Evolutionary conservation across 2,797 vertebrate genomes (phyloP).

Genomic region (Sebastes hubbsi): DNA sequence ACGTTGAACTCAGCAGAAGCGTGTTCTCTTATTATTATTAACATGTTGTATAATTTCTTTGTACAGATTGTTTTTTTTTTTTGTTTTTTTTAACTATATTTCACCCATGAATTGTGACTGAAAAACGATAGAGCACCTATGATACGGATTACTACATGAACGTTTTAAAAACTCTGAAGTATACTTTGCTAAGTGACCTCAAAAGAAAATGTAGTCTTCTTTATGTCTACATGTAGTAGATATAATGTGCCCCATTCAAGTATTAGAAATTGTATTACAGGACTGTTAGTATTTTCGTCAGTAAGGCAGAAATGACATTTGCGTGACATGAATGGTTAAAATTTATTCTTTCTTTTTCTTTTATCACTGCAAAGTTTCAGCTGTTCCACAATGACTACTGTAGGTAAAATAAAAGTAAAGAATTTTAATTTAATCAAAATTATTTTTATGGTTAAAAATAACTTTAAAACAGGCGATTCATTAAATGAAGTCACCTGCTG

Average conservation of each 20-base stretch:
- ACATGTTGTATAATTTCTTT: constrained; percentile 63
- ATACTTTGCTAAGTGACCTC: constrained; percentile 14
- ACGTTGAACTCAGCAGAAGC: constrained; percentile 67
- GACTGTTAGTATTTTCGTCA: constrained; percentile 54
- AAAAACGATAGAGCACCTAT: constrained; percentile 53
- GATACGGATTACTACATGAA: constrained; percentile 46
- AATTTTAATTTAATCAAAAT: background rate
- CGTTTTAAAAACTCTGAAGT: constrained; percentile 13
- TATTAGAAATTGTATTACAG: constrained; percentile 38
- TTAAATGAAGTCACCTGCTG: constrained; percentile 7
- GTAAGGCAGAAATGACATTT: constrained; percentile 76
- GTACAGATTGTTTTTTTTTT: constrained; percentile 43
- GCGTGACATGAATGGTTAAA: constrained; percentile 44
- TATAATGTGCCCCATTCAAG: constrained; percentile 40
- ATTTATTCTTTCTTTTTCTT: constrained; percentile 24
- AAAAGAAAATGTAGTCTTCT: background rate
- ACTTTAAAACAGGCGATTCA: constrained; percentile 68
- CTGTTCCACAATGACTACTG: background rate
- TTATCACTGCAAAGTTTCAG: background rate
- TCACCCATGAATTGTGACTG: constrained; percentile 31
- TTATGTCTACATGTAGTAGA: background rate
- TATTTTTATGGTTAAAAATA: constrained; percentile 70
- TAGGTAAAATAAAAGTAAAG: background rate
- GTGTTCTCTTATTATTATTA: constrained; percentile 49
- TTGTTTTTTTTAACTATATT: constrained; percentile 19